Evolutionary conservation across 2,888 invertebrate species (phyloP).

Genomic region (Ephialtes manifestator): DNA sequence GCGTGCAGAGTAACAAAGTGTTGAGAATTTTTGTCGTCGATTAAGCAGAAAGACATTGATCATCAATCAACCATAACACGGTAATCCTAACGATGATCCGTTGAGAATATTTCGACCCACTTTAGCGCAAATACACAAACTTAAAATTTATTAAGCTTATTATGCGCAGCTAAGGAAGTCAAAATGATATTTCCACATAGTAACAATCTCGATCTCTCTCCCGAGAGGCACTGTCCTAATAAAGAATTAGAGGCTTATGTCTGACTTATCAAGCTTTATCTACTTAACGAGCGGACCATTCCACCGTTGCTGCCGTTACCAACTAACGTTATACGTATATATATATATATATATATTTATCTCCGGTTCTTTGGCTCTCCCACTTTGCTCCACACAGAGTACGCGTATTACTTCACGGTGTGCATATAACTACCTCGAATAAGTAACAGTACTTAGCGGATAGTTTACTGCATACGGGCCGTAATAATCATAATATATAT

Average conservation of each 20-base stretch:
- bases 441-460: slow-evolving; percentile 52
- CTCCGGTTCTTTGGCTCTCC: slow-evolving; percentile 27
- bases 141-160: slow-evolving; percentile 34
- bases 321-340: slow-evolving; percentile 37
- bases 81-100: slow-evolving; percentile 40
- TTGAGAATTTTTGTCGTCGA: slow-evolving; percentile 52
- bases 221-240: slow-evolving; percentile 41
- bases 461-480: slow-evolving; percentile 20
- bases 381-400: slow-evolving; percentile 1
- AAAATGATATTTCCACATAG: slow-evolving; percentile 28
- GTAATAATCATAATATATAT: slow-evolving; percentile 37
- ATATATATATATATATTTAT: slow-evolving; percentile 22
- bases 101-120: slow-evolving; percentile 38
- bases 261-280: slow-evolving; percentile 65
- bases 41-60: slow-evolving; percentile 26
- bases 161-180: neutral
- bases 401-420: slow-evolving; percentile 41
- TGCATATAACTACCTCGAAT: slow-evolving; percentile 40
- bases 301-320: slow-evolving; percentile 42
- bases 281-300: slow-evolving; percentile 64
- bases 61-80: slow-evolving; percentile 27
- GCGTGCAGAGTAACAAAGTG: slow-evolving; percentile 2
- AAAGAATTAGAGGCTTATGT: slow-evolving; percentile 53
- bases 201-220: slow-evolving; percentile 27
- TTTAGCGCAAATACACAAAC: slow-evolving; percentile 29